Percentiles rank a stretch among this genome's conserved stretches.
Evolutionary conservation across 1,140 invertebrate genomes (phyloP).

Genomic region (Platyura marginata): DNA sequence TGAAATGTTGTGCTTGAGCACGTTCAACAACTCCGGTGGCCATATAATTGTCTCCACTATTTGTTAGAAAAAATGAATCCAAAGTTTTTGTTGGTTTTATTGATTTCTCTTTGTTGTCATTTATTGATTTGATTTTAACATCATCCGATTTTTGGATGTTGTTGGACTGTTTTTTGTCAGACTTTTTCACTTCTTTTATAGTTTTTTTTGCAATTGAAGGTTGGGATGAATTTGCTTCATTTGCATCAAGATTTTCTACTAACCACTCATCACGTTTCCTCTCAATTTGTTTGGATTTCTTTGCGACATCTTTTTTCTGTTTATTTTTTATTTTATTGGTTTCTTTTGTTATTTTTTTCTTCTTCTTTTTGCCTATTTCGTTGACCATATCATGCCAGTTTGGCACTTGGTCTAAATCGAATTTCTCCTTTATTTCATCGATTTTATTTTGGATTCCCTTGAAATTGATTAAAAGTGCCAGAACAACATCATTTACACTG

Average conservation of each 20-base stretch:
- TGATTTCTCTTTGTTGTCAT: no score
- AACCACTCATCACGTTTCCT: constrained; percentile 11
- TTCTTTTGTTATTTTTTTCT: background rate
- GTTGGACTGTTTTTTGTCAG: background rate
- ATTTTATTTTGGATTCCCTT: constrained; percentile 14
- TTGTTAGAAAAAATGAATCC: constrained; percentile 38
- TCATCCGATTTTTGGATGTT: background rate
- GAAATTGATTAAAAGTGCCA: constrained; percentile 15
- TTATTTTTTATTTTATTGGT: constrained; percentile 13
- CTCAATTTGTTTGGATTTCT: constrained; percentile 10
- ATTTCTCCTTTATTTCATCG: constrained; percentile 7
- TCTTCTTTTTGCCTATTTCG: constrained; percentile 5
- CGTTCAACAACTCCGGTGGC: constrained; percentile 25
- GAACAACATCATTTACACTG: constrained; percentile 14
- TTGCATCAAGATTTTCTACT: background rate
- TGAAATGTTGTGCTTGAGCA: constrained; percentile 19
- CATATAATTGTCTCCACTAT: constrained; percentile 33
- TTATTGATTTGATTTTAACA: background rate
- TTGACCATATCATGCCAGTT: constrained; percentile 14
- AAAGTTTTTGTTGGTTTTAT: constrained; percentile 18
- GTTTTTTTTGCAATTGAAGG: background rate
- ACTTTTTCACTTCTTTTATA: background rate
- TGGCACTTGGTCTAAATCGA: constrained; percentile 9
- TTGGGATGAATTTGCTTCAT: background rate
- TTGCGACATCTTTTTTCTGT: constrained; percentile 10